Conservation (phyloP, 2,113 vertebrate genomes). For the Narcine bancroftii region DNA sequence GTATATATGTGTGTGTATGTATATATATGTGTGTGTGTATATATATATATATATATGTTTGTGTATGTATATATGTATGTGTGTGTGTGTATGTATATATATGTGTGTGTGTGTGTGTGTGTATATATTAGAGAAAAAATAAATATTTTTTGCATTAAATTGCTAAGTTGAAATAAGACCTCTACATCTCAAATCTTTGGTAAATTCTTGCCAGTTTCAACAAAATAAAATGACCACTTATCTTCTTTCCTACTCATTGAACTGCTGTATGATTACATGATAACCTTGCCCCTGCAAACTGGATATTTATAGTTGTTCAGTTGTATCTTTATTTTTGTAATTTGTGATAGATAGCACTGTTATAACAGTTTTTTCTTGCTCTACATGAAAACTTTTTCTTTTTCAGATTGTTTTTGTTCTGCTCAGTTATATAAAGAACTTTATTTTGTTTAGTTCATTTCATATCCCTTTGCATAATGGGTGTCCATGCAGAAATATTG, state of each 20-base stretch:
- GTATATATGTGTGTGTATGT: no score
- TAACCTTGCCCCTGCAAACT: no score
- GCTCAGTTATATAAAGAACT: not conserved
- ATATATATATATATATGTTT: no score
- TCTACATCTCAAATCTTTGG: not conserved
- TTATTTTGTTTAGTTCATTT: not conserved
- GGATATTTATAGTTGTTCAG: no score
- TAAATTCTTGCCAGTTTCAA: not conserved
- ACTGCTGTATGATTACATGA: not conserved
- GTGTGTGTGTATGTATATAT: no score
- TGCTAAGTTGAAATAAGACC: not conserved
- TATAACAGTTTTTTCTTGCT: not conserved
- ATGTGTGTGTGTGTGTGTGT: no score
- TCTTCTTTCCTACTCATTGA: not conserved
- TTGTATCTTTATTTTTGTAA: no score
- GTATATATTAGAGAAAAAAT: no score
- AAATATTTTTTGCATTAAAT: not conserved
- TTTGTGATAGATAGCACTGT: no score
- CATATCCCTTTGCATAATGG: not conserved
- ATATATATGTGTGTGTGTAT: no score
- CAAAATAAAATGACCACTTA: not conserved
- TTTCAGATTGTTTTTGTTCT: not conserved
- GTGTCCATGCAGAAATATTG: not conserved
- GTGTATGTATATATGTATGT: no score
- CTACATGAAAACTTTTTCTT: not conserved